A percentile compares a stretch with the other conserved stretches of the same genome.
Conservation (phyloP, 2,113 vertebrate genomes). For the Pseudorectes ferrugineus region DNA sequence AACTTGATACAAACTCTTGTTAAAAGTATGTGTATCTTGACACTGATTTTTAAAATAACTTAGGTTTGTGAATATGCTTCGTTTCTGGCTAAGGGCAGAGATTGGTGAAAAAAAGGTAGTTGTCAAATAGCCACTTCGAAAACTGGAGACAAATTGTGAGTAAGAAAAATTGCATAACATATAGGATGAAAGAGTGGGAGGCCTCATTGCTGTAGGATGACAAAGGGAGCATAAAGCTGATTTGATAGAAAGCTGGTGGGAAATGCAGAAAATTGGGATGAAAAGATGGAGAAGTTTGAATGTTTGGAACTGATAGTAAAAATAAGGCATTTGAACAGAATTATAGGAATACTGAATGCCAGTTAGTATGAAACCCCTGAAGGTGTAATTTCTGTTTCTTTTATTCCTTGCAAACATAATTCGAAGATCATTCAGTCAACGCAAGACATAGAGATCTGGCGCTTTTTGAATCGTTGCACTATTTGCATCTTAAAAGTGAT, state of each 20-base stretch:
- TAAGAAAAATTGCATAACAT: not conserved
- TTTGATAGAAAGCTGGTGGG: not conserved
- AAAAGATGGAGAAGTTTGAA: not conserved
- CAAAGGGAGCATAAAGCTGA: not conserved
- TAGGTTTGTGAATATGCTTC: not conserved
- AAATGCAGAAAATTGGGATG: not conserved
- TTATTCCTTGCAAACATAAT: not conserved
- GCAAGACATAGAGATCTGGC: not conserved
- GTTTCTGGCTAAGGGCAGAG: not conserved
- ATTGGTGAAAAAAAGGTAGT: not conserved
- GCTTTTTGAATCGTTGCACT: not conserved
- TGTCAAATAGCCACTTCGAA: not conserved
- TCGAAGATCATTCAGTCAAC: not conserved
- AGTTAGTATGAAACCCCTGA: not conserved
- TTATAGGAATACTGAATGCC: not conserved
- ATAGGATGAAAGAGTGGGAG: not conserved
- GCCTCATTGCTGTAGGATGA: rapidly evolving
- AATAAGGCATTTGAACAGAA: not conserved
- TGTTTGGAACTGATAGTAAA: not conserved
- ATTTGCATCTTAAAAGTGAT: not conserved
- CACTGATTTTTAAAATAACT: not conserved
- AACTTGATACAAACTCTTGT: not conserved
- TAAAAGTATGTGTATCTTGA: not conserved
- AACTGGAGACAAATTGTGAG: not conserved
- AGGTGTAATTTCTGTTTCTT: not conserved